Conservation (phyloP, 2,113 vertebrate species). For the Chaenocephalus aceratus region DNA sequence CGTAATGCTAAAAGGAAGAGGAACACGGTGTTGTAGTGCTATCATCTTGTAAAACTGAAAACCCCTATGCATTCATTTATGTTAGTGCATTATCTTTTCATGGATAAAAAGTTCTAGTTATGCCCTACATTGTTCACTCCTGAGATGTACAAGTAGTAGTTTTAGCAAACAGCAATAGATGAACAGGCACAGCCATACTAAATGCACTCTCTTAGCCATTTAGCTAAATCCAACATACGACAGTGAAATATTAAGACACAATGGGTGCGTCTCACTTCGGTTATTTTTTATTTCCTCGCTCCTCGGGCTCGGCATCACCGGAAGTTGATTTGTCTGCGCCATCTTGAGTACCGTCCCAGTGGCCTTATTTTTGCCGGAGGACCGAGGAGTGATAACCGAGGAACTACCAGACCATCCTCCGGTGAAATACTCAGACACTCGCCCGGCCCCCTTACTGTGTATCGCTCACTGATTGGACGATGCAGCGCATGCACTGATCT, state of each 20-base stretch:
- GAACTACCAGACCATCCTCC: too few species aligned
- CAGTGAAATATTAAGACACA: not conserved
- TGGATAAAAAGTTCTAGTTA: not conserved
- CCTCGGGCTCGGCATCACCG: too few species aligned
- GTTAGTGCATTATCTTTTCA: constrained; percentile 8
- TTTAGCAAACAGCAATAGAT: not conserved
- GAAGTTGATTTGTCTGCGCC: too few species aligned
- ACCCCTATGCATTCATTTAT: constrained; percentile 31
- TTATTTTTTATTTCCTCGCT: too few species aligned
- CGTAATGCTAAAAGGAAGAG: constrained; percentile 36
- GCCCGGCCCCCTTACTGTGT: too few species aligned
- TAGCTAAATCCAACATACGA: not conserved
- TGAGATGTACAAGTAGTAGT: constrained; percentile 12
- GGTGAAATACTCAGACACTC: too few species aligned
- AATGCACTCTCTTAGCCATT: not conserved
- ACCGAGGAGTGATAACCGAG: too few species aligned
- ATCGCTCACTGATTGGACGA: too few species aligned
- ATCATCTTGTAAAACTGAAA: constrained; percentile 37
- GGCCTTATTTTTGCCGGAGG: too few species aligned
- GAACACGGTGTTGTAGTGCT: constrained; percentile 3
- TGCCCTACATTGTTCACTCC: not conserved
- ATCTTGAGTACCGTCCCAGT: too few species aligned
- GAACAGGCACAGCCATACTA: not conserved
- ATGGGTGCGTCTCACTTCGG: not conserved
- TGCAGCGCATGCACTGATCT: too few species aligned